Percentiles rank a stretch among this genome's conserved stretches.
phyloP scores from a whole-genome alignment of 2,888 invertebrate species.

The Antheraea assamensis region DNA sequence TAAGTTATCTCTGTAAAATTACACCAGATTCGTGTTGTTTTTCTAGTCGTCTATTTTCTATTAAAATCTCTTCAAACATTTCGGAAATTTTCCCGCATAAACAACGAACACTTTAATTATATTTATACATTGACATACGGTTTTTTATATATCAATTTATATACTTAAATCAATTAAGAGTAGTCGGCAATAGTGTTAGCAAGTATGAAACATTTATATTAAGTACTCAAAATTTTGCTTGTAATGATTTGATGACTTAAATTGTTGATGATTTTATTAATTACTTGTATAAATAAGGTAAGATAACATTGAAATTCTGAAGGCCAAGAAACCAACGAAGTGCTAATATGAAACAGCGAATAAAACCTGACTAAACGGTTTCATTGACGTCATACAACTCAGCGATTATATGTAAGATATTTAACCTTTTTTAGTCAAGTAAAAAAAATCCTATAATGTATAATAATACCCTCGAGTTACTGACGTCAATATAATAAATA shows the following conservation, averaged over 20 bases:
- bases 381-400: constrained; percentile 16
- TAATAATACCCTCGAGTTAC: not conserved
- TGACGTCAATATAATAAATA: constrained; percentile 14
- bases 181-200: too few species aligned
- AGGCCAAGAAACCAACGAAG: constrained; percentile 43
- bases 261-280: not conserved
- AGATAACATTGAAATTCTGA: constrained; percentile 49
- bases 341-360: constrained; percentile 32
- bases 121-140: too few species aligned
- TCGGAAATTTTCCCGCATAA: too few species aligned
- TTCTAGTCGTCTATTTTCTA: too few species aligned
- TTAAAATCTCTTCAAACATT: too few species aligned
- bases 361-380: constrained; percentile 30
- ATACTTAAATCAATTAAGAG: too few species aligned
- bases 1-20: too few species aligned
- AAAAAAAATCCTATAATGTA: constrained; percentile 2
- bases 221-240: not conserved
- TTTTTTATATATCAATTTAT: too few species aligned
- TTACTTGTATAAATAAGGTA: constrained; percentile 24
- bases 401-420: not conserved
- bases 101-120: too few species aligned
- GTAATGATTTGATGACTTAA: not conserved
- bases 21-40: too few species aligned
- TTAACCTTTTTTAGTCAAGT: not conserved
- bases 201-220: too few species aligned